Percentiles rank a stretch among this genome's conserved stretches.
Conservation (phyloP, 2,888 invertebrate species). For the Phortica magna region DNA sequence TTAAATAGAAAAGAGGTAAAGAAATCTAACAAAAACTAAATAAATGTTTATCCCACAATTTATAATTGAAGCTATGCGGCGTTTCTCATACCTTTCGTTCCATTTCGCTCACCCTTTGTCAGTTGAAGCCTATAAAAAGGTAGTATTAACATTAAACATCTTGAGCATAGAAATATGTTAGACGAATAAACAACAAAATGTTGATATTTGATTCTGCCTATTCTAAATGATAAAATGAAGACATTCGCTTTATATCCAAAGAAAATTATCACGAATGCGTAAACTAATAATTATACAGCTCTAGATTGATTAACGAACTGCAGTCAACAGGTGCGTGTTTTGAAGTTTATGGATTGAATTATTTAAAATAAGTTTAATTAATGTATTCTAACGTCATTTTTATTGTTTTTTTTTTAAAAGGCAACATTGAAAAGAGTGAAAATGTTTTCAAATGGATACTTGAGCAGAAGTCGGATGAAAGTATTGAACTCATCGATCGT, state of each 20-base stretch:
- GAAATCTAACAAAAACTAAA: no score
- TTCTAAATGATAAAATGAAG: no score
- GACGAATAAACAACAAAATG: no score
- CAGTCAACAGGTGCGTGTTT: conserved; percentile 73
- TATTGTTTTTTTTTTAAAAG: conserved; percentile 76
- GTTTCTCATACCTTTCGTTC: no score
- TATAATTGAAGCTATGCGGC: no score
- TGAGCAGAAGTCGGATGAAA: conserved; percentile 93
- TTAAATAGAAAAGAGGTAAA: no score
- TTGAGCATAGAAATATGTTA: no score
- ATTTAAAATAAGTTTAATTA: neutral
- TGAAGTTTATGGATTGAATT: neutral
- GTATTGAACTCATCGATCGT: conserved; percentile 92
- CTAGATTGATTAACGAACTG: conserved; percentile 73
- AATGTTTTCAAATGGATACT: conserved; percentile 95
- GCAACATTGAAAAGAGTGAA: conserved; percentile 86
- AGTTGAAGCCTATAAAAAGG: no score
- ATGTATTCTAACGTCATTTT: neutral
- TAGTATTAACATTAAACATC: no score
- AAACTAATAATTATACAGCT: conserved; percentile 22
- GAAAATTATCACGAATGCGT: conserved; percentile 4
- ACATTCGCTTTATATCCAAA: neutral
- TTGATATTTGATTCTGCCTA: no score
- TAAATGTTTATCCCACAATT: no score
- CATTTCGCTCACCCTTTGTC: no score